phyloP scores from a whole-genome alignment of 1,140 invertebrate species.

The Euura saliciscinereae region DNA sequence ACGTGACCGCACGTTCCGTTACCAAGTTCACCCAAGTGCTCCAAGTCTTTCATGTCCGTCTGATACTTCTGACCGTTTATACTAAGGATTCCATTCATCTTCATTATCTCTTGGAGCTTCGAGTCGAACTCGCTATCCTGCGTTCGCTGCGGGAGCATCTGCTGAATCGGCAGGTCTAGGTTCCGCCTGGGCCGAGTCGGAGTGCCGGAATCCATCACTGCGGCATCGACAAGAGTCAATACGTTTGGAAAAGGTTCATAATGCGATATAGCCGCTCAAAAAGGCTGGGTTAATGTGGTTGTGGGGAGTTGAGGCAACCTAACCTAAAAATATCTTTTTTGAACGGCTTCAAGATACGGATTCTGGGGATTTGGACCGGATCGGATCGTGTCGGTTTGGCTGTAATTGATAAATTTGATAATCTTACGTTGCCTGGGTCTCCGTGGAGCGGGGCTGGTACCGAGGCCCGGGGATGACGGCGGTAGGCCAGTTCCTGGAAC shows the following conservation, averaged over 20 bases:
- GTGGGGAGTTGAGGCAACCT: too few species aligned
- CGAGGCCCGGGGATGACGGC: constrained; percentile 39
- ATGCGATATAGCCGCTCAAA: too few species aligned
- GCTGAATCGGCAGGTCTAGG: constrained; percentile 60
- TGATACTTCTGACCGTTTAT: constrained; percentile 81
- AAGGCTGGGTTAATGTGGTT: too few species aligned
- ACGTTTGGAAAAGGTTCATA: too few species aligned
- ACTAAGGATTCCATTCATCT: constrained; percentile 84
- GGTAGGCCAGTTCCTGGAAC: constrained; percentile 37
- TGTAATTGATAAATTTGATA: neutral
- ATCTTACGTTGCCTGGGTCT: constrained; percentile 53
- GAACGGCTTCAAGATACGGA: too few species aligned
- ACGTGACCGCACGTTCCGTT: constrained; percentile 98
- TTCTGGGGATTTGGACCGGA: too few species aligned
- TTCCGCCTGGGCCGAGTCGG: constrained; percentile 54
- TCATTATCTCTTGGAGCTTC: constrained; percentile 78
- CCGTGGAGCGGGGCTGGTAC: constrained; percentile 43
- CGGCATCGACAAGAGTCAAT: neutral
- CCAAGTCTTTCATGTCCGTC: constrained; percentile 86
- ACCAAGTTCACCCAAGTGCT: constrained; percentile 89
- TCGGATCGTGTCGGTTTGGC: neutral
- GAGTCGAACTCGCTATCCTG: constrained; percentile 70
- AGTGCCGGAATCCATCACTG: constrained; percentile 59
- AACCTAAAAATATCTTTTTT: too few species aligned
- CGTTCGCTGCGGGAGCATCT: constrained; percentile 61